A percentile compares a stretch with the other conserved stretches of the same genome.
phyloP scores from a whole-genome alignment of 1,140 invertebrate species.

The Laodelphax striatellus region DNA sequence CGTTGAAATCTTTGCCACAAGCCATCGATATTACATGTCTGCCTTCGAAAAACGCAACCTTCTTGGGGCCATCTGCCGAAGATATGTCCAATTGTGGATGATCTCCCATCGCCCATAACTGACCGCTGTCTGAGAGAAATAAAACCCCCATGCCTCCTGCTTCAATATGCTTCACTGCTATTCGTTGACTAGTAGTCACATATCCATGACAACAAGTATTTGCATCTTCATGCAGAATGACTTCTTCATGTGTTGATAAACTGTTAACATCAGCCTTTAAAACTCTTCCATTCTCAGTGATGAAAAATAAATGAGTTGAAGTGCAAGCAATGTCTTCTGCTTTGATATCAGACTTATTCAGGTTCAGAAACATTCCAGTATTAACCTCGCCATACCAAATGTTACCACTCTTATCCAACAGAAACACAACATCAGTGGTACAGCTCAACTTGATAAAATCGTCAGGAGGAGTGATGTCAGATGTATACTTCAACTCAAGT shows the following conservation, averaged over 20 bases:
- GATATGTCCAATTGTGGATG: conserved; percentile 57
- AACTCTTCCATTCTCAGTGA: conserved; percentile 45
- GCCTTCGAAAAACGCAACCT: conserved; percentile 54
- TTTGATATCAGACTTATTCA: conserved; percentile 30
- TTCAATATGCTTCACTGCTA: conserved; percentile 40
- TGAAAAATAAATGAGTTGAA: conserved; percentile 44
- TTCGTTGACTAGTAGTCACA: conserved; percentile 43
- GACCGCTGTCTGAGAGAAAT: conserved; percentile 52
- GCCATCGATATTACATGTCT: conserved; percentile 44
- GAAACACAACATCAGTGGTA: background rate
- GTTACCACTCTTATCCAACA: background rate
- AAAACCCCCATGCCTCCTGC: conserved; percentile 35
- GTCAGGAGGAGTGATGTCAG: background rate
- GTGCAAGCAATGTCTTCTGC: conserved; percentile 49
- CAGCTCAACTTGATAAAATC: conserved; percentile 4
- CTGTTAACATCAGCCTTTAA: conserved; percentile 40
- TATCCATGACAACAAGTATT: conserved; percentile 50
- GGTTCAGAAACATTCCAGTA: conserved; percentile 24
- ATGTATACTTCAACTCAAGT: background rate
- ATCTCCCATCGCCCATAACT: conserved; percentile 60
- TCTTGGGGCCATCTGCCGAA: conserved; percentile 39
- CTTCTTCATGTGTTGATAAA: conserved; percentile 42
- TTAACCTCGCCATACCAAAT: background rate
- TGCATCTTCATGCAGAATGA: conserved; percentile 47
- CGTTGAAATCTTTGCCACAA: conserved; percentile 51